Conservation (phyloP, 1,140 invertebrate genomes). For the Lordiphosa mommai region DNA sequence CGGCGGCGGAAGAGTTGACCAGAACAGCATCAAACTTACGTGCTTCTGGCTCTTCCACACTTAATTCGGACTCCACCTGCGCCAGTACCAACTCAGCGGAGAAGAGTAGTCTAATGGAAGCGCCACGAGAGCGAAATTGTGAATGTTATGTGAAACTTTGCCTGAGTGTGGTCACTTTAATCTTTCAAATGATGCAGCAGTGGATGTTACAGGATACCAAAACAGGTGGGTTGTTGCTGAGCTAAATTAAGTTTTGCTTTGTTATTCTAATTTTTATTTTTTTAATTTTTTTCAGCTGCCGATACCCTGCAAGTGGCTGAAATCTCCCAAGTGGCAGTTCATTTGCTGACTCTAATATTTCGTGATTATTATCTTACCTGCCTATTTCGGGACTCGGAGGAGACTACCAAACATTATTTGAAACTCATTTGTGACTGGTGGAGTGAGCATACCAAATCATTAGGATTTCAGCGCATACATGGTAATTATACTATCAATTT, state of each 20-base stretch:
- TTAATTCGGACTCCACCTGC: constrained; percentile 2
- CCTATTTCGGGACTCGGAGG: constrained; percentile 66
- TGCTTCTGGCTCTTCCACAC: neutral
- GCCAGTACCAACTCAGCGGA: constrained; percentile 4
- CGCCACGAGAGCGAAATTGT: constrained; percentile 17
- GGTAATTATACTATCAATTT: constrained; percentile 24
- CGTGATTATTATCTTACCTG: constrained; percentile 61
- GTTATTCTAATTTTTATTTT: neutral
- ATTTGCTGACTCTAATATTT: constrained; percentile 60
- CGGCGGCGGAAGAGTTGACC: neutral
- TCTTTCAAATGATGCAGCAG: constrained; percentile 68
- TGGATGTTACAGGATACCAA: constrained; percentile 49
- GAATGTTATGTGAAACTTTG: constrained; percentile 72
- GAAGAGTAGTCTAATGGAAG: neutral
- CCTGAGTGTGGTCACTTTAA: constrained; percentile 62
- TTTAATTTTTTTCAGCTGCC: neutral
- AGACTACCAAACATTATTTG: constrained; percentile 69
- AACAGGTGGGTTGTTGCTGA: constrained; percentile 31
- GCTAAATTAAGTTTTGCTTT: too few species aligned
- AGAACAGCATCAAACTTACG: constrained; percentile 1
- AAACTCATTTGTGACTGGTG: constrained; percentile 67
- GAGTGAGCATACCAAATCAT: constrained; percentile 29
- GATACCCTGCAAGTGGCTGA: constrained; percentile 45
- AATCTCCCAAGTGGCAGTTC: constrained; percentile 60
- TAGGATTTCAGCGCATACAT: constrained; percentile 54